These are phyloP conservation scores for Aptenodytes patagonicus DNA, from an alignment of 2,113 vertebrate species.

Conservation along the genomic window DNA sequence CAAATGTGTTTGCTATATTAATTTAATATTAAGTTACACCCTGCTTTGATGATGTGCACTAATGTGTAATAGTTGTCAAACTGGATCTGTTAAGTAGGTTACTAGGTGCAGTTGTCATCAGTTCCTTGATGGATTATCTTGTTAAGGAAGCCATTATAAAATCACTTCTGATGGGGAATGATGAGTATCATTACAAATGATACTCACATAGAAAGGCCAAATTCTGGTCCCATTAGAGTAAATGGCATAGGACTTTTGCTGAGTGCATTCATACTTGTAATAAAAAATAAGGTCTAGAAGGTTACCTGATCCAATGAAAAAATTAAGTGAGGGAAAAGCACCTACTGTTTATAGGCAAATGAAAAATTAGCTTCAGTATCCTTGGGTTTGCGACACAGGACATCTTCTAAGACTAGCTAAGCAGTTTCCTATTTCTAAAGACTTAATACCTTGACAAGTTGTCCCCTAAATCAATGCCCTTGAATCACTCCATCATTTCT, in stretches of 20 bases:
- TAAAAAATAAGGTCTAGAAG: not conserved
- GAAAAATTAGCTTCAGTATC: not conserved
- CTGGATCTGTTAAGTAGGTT: conserved; percentile 49
- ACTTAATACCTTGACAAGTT: not conserved
- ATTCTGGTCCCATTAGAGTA: not conserved
- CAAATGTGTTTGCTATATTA: not conserved
- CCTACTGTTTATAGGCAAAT: not conserved
- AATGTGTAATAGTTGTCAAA: conserved; percentile 17
- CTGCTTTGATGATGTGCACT: conserved; percentile 12
- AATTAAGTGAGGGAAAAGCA: not conserved
- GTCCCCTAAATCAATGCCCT: not conserved
- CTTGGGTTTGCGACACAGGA: not conserved
- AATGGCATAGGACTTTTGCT: not conserved
- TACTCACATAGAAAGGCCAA: not conserved
- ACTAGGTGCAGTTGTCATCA: not conserved
- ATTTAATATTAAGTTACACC: conserved; percentile 35
- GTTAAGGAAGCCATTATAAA: conserved; percentile 17
- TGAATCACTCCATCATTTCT: not conserved
- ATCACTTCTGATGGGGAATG: not conserved
- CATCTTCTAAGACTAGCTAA: not conserved
- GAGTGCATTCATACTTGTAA: not conserved
- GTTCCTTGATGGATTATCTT: conserved; percentile 23
- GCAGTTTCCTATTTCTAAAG: not conserved
- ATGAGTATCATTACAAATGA: not conserved
- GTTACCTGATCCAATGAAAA: not conserved